Evolutionary conservation across 2,888 invertebrate genomes (phyloP).

Genomic region (Lycaena phlaeas): DNA sequence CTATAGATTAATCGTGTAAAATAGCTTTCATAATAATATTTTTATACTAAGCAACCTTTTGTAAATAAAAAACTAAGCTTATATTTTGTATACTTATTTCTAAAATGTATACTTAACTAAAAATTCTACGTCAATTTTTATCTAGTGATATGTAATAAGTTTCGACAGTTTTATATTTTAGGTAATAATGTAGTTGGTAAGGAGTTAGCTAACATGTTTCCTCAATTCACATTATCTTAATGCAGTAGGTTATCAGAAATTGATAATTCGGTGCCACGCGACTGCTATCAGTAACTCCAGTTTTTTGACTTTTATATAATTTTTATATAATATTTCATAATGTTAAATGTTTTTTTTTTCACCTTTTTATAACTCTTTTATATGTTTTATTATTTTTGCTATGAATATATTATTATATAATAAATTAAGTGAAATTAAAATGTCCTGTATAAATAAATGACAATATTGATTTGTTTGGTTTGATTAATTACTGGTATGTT

Average conservation of each 20-base stretch:
- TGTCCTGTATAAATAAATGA: slow-evolving; percentile 3
- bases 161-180: slow-evolving; percentile 14
- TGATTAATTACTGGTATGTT: too few species aligned
- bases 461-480: neutral
- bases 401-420: slow-evolving; percentile 9
- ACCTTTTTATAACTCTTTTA: slow-evolving; percentile 1
- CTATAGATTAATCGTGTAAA: too few species aligned
- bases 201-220: slow-evolving; percentile 56
- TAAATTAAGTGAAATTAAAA: neutral
- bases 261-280: slow-evolving; percentile 63
- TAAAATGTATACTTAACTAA: neutral
- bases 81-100: neutral
- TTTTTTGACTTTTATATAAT: slow-evolving; percentile 6
- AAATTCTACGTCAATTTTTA: neutral
- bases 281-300: neutral
- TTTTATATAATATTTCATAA: neutral
- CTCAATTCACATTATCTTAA: slow-evolving; percentile 56
- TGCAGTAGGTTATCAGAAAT: slow-evolving; percentile 61
- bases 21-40: too few species aligned
- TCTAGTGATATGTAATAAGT: neutral
- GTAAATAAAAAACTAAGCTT: neutral
- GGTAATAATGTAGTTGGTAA: too few species aligned
- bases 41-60: neutral
- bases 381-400: slow-evolving; percentile 10
- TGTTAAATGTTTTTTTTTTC: too few species aligned